Evolutionary conservation across 2,113 vertebrate genomes (phyloP).

Genomic region (Scatophagus argus): DNA sequence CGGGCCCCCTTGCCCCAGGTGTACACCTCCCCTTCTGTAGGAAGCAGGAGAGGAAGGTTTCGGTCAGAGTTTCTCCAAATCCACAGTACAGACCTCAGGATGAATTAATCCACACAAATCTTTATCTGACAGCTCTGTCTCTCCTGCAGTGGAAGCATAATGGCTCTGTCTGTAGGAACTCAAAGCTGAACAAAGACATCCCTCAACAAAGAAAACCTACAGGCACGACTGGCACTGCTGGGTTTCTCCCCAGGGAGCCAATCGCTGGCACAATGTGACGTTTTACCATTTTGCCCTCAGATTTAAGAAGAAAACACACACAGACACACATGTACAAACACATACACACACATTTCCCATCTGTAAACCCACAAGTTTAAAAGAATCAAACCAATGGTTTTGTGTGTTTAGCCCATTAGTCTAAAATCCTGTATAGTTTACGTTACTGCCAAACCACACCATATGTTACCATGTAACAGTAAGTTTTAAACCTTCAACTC

Average conservation of each 20-base stretch:
- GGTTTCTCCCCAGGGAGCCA: conserved; percentile 55
- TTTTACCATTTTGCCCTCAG: conserved; percentile 53
- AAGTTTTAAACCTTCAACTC: conserved; percentile 1
- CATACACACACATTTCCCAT: conserved; percentile 26
- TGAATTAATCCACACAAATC: conserved; percentile 56
- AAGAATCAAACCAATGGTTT: background rate
- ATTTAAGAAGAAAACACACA: conserved; percentile 36
- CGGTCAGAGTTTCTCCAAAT: conserved; percentile 29
- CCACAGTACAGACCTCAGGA: conserved; percentile 19
- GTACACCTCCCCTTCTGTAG: conserved; percentile 92
- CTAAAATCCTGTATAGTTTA: conserved; percentile 10
- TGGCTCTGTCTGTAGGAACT: conserved; percentile 48
- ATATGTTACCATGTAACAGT: background rate
- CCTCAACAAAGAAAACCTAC: conserved; percentile 55
- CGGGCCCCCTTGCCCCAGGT: conserved; percentile 98
- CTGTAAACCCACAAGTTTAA: conserved; percentile 25
- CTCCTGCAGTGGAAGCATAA: conserved; percentile 60
- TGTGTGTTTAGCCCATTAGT: conserved; percentile 32
- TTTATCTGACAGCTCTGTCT: conserved; percentile 50
- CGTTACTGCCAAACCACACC: background rate
- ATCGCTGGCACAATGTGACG: conserved; percentile 57
- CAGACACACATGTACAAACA: background rate
- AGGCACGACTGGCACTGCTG: conserved; percentile 46
- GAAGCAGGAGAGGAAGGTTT: conserved; percentile 13
- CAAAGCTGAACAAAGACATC: conserved; percentile 64